Evolutionary conservation across 2,797 vertebrate genomes (phyloP).

Genomic region (Tenualosa thibaudeaui): DNA sequence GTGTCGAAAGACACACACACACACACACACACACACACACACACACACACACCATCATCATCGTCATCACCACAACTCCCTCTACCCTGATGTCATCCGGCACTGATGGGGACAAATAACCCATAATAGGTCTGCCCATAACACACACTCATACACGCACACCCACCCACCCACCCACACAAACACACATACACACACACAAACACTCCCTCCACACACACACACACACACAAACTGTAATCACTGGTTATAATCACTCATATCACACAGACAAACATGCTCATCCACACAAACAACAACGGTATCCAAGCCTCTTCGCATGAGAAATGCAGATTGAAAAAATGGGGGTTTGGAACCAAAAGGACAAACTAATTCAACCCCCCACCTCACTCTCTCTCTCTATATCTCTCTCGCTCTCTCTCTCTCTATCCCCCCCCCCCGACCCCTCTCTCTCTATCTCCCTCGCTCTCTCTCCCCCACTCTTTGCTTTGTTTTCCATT

Average conservation of each 20-base stretch:
- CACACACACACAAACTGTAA: constrained; percentile 9
- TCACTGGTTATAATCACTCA: background rate
- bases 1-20: background rate
- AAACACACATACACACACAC: constrained; percentile 33
- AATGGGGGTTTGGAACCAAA: background rate
- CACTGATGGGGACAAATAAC: background rate
- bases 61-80: background rate
- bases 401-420: background rate
- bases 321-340: background rate
- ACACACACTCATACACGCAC: background rate
- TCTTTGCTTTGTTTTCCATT: background rate
- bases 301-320: background rate
- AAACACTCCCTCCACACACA: constrained; percentile 46
- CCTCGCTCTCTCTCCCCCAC: background rate
- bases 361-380: background rate
- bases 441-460: background rate
- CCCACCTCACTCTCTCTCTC: background rate
- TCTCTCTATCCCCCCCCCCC: background rate
- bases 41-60: background rate
- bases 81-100: background rate
- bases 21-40: background rate
- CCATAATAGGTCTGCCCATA: background rate
- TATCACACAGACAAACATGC: constrained; percentile 10
- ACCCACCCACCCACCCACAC: background rate
- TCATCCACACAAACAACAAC: constrained; percentile 5